Evolutionary conservation across 2,113 vertebrate species (phyloP), one percentile per base, ranked within the genome.

Genomic region (Neopipo cinnamomea): DNA sequence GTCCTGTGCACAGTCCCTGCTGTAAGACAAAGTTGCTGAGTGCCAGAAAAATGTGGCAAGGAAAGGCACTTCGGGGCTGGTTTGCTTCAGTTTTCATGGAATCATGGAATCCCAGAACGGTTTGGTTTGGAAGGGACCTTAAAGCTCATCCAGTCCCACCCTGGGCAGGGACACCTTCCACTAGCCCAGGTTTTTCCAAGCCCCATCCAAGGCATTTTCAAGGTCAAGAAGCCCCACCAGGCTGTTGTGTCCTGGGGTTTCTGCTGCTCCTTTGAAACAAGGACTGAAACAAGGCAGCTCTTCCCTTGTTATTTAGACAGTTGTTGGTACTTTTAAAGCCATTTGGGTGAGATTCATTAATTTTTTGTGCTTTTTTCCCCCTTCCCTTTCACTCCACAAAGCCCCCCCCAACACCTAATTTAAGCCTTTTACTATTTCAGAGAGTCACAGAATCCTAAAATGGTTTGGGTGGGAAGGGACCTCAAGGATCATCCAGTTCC

Each of bases 141-240:
- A 20, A 24, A 63, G 8, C 7, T 50, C 49, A 25, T 14, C 49
- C 49, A 50, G 13, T 50, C 3, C 49, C 49, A 50, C 13, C 24
- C 49, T 49, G 13, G 23, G 47, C 23, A 49, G 47, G 47, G 47
- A 49, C 47, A 49, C 23, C 7, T 49, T 25, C 23, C 47, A 49
- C 23, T 25, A 25, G 7, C 49, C 49, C 49, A 50, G 49, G 49
- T 25, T 25, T 12, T 13, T 50, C 49, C 24, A 50, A 50, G 13
- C 49, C 49, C 49, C 49, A 50, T 50, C 49, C 49, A 41, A 91
- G 79, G 72, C 96, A 97, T 96, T 94, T 96, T 97, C 98, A 95
- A 96, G 94, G 85, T 95, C 74, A 52, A 96, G 95, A 93, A 98
- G 88, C 39, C 65, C 59, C 61, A 96, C 79, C 93, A 88, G 93